Conservation (phyloP, 2,113 vertebrate genomes). For the Pygoscelis adeliae region DNA sequence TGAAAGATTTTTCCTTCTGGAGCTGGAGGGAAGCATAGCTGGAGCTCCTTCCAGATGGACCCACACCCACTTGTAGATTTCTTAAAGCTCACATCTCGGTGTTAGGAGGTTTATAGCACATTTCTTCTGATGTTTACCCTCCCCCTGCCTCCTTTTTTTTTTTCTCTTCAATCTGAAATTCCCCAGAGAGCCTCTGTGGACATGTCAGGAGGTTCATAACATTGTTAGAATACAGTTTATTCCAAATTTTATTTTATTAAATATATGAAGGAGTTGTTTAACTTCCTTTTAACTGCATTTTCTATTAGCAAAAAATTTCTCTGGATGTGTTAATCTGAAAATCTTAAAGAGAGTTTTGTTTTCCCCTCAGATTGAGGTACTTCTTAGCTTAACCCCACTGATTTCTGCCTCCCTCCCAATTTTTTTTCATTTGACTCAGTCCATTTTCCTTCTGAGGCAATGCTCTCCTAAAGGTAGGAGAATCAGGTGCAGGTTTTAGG, state of each 20-base stretch:
- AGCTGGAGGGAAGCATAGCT: neutral
- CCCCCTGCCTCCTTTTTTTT: neutral
- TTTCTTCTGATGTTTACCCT: neutral
- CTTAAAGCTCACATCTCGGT: neutral
- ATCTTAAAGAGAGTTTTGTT: neutral
- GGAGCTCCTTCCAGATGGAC: neutral
- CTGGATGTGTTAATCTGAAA: neutral
- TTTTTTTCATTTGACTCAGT: neutral
- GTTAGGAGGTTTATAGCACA: neutral
- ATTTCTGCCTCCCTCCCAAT: fast-evolving
- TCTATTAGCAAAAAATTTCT: neutral
- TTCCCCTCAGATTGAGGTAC: neutral
- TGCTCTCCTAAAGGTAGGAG: neutral
- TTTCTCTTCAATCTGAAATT: neutral
- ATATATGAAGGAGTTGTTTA: neutral
- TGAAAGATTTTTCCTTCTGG: neutral
- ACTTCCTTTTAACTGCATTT: neutral
- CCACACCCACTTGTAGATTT: neutral
- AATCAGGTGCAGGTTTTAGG: neutral
- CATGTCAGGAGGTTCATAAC: neutral
- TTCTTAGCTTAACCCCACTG: neutral
- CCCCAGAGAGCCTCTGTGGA: neutral
- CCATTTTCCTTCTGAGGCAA: neutral
- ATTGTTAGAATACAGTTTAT: neutral
- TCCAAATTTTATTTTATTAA: neutral